These are phyloP conservation scores for Buphagus erythrorhynchus DNA, from an alignment of 2,797 vertebrate species.

Conservation along the genomic window DNA sequence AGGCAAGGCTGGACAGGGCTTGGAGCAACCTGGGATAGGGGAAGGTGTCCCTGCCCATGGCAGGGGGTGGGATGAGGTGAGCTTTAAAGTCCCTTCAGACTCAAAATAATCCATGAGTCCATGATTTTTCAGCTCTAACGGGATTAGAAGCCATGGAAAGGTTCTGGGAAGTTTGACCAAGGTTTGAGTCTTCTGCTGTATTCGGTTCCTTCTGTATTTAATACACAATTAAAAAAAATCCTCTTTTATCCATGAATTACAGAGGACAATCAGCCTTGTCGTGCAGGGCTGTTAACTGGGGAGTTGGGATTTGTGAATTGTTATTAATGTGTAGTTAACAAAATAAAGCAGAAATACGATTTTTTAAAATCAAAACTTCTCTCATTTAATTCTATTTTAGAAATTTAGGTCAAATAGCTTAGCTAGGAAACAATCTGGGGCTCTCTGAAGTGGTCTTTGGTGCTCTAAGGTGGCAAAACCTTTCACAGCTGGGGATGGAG, in stretches of 20 bases:
- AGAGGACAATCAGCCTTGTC: background rate
- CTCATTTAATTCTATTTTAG: background rate
- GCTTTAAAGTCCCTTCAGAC: background rate
- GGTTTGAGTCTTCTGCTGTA: background rate
- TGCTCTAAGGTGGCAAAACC: background rate
- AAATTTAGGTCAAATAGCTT: background rate
- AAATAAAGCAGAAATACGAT: background rate
- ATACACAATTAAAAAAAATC: fast-evolving
- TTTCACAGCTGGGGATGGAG: background rate
- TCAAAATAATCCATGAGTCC: background rate
- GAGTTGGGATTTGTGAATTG: background rate
- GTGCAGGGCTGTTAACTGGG: background rate
- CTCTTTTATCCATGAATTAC: fast-evolving
- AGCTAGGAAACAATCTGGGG: background rate
- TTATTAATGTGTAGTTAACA: background rate
- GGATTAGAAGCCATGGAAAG: background rate
- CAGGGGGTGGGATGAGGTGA: background rate
- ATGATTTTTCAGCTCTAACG: background rate
- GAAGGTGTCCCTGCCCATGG: background rate
- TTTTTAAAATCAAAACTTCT: background rate
- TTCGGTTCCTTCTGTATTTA: background rate
- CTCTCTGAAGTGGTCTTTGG: background rate
- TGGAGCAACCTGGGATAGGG: background rate
- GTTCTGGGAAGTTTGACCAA: background rate
- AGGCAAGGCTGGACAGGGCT: background rate